phyloP scores from a whole-genome alignment of 1,140 invertebrate species.

The Ridgeia piscesae region DNA sequence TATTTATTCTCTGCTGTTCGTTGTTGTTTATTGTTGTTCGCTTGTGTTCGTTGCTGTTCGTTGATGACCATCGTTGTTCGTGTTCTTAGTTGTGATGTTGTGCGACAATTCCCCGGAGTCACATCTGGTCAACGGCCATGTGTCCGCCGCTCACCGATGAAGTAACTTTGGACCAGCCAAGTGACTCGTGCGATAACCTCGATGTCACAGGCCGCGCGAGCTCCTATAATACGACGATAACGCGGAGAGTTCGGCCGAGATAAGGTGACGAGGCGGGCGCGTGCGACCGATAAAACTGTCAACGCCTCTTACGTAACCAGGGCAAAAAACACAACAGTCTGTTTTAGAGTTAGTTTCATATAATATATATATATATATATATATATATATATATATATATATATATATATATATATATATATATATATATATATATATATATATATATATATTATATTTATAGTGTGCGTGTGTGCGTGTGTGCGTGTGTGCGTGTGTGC shows the following conservation, averaged over 20 bases:
- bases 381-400: neutral
- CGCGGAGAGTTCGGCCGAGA: neutral
- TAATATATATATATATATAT: conserved; percentile 1
- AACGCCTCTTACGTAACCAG: neutral
- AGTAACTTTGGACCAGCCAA: neutral
- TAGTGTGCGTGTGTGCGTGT: neutral
- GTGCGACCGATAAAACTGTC: neutral
- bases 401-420: neutral
- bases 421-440: neutral
- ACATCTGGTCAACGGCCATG: neutral
- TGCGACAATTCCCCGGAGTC: neutral
- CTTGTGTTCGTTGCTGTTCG: no score
- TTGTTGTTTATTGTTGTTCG: no score
- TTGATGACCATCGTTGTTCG: no score
- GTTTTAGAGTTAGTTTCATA: neutral
- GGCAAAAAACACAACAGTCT: neutral
- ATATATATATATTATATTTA: neutral
- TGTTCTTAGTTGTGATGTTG: no score
- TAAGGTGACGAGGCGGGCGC: neutral
- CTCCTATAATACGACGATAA: neutral
- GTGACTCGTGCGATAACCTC: neutral
- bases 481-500: neutral
- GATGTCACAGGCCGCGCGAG: neutral
- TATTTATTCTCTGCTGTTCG: no score
- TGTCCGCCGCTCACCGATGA: neutral